Conservation (phyloP, 1,140 invertebrate genomes). For the Hypothenemus hampei region DNA sequence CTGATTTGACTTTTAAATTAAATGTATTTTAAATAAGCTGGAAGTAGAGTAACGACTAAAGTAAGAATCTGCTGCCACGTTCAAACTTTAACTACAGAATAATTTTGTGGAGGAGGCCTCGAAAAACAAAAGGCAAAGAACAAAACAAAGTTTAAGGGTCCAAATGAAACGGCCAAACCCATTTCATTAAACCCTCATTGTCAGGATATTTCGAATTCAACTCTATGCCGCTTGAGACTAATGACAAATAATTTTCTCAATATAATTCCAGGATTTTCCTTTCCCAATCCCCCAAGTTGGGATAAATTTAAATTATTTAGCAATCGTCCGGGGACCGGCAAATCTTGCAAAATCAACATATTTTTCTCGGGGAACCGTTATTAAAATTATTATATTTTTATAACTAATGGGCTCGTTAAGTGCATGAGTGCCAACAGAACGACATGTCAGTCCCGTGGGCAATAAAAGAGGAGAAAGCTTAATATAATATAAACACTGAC, state of each 20-base stretch:
- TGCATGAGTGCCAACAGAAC: no score
- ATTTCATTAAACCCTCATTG: conserved; percentile 8
- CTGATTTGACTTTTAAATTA: no score
- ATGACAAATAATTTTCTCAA: conserved; percentile 8
- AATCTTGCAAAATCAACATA: no score
- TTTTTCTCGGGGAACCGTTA: no score
- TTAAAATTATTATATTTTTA: no score
- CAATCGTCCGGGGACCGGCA: no score
- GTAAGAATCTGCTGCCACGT: not conserved
- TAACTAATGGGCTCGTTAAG: no score
- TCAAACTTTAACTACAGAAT: not conserved
- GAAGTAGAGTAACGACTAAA: not conserved
- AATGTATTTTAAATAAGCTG: not conserved
- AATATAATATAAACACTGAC: no score
- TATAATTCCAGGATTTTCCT: conserved; percentile 7
- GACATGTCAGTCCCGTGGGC: no score
- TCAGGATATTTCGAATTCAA: conserved; percentile 8
- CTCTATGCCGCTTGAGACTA: conserved; percentile 3
- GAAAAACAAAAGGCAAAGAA: not conserved
- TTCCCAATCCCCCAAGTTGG: not conserved
- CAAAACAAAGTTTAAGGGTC: conserved; percentile 1
- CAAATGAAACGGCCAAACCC: conserved; percentile 1
- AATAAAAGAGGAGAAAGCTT: no score
- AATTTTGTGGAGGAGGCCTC: not conserved
- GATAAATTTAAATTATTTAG: conserved; percentile 6